Evolutionary conservation across 2,888 invertebrate genomes (phyloP).

Genomic region (Globia sparganii): DNA sequence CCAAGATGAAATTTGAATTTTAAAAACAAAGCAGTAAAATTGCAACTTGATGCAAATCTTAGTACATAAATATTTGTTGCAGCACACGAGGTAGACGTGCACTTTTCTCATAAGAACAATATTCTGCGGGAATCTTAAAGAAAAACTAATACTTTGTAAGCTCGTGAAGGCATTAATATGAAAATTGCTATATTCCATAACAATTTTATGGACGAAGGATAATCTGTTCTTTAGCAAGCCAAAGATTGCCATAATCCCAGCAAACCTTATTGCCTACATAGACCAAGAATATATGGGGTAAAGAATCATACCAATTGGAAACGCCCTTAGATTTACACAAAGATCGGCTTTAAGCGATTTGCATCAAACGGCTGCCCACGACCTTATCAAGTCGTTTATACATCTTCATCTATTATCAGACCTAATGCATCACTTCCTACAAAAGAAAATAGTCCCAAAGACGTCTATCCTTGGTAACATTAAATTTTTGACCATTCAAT

Average conservation of each 20-base stretch:
- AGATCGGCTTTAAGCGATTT: conserved; percentile 5
- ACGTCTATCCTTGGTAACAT: neutral
- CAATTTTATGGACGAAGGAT: neutral
- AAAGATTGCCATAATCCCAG: neutral
- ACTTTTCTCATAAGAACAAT: conserved; percentile 43
- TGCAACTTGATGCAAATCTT: conserved; percentile 36
- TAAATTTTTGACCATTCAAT: neutral
- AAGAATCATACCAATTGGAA: neutral
- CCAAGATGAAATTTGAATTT: conserved; percentile 47
- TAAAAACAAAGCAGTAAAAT: conserved; percentile 26
- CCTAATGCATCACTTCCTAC: neutral
- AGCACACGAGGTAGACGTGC: conserved; percentile 10
- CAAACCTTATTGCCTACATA: neutral
- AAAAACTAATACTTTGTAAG: conserved; percentile 4
- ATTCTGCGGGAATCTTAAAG: neutral
- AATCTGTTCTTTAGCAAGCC: neutral
- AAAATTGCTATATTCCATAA: neutral
- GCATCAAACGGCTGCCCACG: neutral
- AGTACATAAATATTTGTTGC: conserved; percentile 40
- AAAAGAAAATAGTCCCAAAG: neutral
- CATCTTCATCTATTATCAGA: too few relatives aligned
- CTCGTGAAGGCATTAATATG: neutral
- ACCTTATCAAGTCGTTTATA: neutral
- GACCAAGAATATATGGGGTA: neutral
- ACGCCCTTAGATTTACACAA: neutral